These are phyloP conservation scores for Pachyuromys duprasi DNA, from an alignment of 2,797 vertebrate species.

Conservation along the genomic window DNA sequence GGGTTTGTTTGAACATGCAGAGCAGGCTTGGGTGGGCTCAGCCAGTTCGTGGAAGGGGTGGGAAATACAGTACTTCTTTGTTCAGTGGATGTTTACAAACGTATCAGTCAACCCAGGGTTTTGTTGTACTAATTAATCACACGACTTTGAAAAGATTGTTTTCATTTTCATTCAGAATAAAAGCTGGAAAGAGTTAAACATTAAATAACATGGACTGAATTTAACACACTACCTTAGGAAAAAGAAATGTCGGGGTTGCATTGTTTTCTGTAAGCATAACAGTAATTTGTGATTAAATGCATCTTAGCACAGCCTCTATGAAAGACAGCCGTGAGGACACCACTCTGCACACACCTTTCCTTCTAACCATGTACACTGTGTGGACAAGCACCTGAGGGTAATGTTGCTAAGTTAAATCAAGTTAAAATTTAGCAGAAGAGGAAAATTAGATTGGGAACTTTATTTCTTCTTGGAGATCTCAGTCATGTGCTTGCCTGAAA, in stretches of 20 bases:
- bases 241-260: conserved; percentile 2
- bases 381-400: conserved; percentile 21
- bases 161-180: conserved; percentile 58
- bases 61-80: conserved; percentile 79
- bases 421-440: conserved; percentile 1
- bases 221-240: background rate
- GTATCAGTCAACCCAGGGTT: conserved; percentile 47
- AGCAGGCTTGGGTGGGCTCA: conserved; percentile 84
- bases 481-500: conserved; percentile 3
- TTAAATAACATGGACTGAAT: conserved; percentile 52
- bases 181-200: conserved; percentile 65
- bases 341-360: background rate
- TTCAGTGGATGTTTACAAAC: conserved; percentile 74
- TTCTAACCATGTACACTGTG: background rate
- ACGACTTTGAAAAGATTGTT: conserved; percentile 13
- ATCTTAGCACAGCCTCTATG: background rate
- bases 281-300: conserved; percentile 10
- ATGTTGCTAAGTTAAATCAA: conserved; percentile 6
- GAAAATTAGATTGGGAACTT: conserved; percentile 7
- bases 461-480: background rate
- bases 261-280: background rate
- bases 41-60: conserved; percentile 64
- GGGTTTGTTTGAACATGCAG: conserved; percentile 81
- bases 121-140: conserved; percentile 58
- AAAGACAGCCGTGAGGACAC: background rate